Evolutionary conservation across 2,888 invertebrate genomes (phyloP).

Genomic region (Parasteatoda lunata): DNA sequence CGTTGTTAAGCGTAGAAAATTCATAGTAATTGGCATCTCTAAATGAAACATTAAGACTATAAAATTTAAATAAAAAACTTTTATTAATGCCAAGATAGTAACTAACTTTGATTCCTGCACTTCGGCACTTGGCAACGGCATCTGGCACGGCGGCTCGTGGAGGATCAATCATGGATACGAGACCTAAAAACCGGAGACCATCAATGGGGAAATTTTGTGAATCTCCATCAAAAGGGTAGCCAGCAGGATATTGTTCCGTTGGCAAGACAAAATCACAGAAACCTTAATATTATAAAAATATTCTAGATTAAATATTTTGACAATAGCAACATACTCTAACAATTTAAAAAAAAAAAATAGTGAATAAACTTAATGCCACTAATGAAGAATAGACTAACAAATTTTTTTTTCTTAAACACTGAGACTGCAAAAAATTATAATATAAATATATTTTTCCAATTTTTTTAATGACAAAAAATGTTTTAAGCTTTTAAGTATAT

Average conservation of each 20-base stretch:
- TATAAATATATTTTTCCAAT: too few species aligned
- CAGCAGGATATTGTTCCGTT: conserved; percentile 70
- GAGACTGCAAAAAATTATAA: too few species aligned
- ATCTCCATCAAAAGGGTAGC: conserved; percentile 72
- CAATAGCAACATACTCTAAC: neutral
- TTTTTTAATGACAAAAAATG: too few species aligned
- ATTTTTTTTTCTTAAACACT: too few species aligned
- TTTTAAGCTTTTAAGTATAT: too few species aligned
- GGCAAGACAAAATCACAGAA: conserved; percentile 71
- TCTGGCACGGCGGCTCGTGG: conserved; percentile 75
- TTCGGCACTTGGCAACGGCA: conserved; percentile 75
- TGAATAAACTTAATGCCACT: too few species aligned
- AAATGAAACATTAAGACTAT: too few species aligned
- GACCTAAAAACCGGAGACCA: conserved; percentile 74
- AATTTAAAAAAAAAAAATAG: too few species aligned
- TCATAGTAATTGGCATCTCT: too few species aligned
- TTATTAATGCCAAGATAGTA: neutral
- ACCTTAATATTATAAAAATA: conserved; percentile 59
- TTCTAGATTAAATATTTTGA: neutral
- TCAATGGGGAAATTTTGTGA: conserved; percentile 74
- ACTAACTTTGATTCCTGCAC: conserved; percentile 74
- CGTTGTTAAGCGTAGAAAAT: too few species aligned
- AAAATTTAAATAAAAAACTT: neutral
- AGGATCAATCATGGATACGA: conserved; percentile 76
- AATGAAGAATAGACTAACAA: too few species aligned